Base-by-base conservation (phyloP, 92 coral and sea anemone genomes). In the Scolanthus callimorphus region DNA sequence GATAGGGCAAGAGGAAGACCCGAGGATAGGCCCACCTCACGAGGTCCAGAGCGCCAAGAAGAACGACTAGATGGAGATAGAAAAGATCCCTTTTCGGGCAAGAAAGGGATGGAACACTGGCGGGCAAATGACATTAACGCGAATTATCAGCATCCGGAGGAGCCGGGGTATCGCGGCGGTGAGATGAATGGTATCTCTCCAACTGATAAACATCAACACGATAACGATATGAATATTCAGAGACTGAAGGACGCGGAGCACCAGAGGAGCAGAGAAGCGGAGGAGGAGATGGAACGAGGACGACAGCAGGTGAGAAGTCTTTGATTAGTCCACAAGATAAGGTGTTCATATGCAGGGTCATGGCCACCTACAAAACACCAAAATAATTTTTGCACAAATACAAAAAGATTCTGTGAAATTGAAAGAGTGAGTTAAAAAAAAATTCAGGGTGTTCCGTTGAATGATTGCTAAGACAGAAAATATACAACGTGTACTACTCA, bases 211-310 rank as follows among this genome's bases (percentile, higher is more conserved):
- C 10, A 37, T 8, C 44, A 37, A 45, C 31, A 54, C 27, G 60
- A 54, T 2, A 38, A 43, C 1, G 62, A 55, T 28, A 3, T 43
- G 20, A 17, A 55, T 17, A 47, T 30, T 2, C 23, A 23, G 2
- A 24, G 21, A 2, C 50, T 19, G 21, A n/a, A 24, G 2, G 60
- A 54, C 9, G 38, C 27, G n/a, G 38, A 54, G 38, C 50, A 19
- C 50, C n/a, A 24, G 50, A 24, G n/a, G n/a, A n/a, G n/a, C 23
- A 49, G 23, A 49, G 27, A 29, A 49, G n/a, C n/a, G n/a, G n/a
- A n/a, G n/a, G 70, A 63, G 39, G 57, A 62, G 34, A 34, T 55
- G n/a, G 62, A 55, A 30, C 62, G 38, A 55, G 62, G 43, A 8
- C 65, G 26, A 19, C 44, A 63, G 31, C 51, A 63, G 58, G 51